These are phyloP conservation scores for Cataglyphis cursor DNA, from an alignment of 2,888 invertebrate species.

Conservation along the genomic window DNA sequence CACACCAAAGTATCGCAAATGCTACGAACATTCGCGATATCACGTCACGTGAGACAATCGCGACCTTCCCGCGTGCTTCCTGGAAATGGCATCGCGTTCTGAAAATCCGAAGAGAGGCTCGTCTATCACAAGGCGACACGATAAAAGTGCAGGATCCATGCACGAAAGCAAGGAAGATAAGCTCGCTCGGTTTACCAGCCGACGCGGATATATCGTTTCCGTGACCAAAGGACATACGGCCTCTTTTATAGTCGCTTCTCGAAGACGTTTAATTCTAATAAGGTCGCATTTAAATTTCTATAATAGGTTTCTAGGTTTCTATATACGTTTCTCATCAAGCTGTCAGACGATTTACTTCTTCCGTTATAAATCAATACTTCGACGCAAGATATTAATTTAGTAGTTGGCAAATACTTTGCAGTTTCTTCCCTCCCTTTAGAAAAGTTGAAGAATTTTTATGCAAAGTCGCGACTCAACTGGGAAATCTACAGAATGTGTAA, in stretches of 20 bases:
- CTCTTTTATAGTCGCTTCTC: slow-evolving; percentile 7
- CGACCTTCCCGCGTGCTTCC: slow-evolving; percentile 56
- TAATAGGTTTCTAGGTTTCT: background rate
- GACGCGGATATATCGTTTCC: slow-evolving; percentile 31
- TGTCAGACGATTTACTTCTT: background rate
- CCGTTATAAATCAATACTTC: background rate
- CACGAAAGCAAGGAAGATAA: slow-evolving; percentile 46
- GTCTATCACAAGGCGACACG: slow-evolving; percentile 42
- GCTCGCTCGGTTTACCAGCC: slow-evolving; percentile 31
- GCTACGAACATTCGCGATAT: slow-evolving; percentile 31
- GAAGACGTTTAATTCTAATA: slow-evolving; percentile 8
- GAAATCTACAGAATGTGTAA: background rate
- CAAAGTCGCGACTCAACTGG: background rate
- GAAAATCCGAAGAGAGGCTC: slow-evolving; percentile 39
- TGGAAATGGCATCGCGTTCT: slow-evolving; percentile 48
- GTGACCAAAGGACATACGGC: slow-evolving; percentile 19
- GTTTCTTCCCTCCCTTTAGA: background rate
- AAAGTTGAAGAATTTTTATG: background rate
- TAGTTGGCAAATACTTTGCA: background rate
- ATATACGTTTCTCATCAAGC: background rate
- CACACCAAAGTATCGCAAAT: background rate
- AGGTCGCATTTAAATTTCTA: background rate
- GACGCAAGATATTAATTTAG: background rate
- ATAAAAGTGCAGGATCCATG: slow-evolving; percentile 42
- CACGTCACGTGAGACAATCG: slow-evolving; percentile 54